Evolutionary conservation across 92 coral and sea anemone species (phyloP).

Genomic region (Epizoanthus stellaris): DNA sequence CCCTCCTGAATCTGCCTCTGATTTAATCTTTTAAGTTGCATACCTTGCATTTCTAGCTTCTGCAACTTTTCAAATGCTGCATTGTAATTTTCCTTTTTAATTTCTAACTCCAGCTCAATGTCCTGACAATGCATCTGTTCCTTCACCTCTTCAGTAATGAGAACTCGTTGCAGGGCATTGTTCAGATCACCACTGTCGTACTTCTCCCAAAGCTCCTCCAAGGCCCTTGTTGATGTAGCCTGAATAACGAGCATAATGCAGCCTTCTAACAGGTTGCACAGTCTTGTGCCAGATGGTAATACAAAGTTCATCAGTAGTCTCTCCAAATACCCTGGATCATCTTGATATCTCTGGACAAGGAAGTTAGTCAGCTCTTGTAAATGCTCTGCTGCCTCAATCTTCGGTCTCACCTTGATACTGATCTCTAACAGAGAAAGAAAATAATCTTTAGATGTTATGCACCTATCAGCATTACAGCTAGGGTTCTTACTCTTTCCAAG

Average conservation of each 20-base stretch:
- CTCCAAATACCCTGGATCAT: neutral
- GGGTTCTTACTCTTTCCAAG: too few species aligned
- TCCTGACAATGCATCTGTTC: neutral
- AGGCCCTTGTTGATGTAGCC: conserved; percentile 11
- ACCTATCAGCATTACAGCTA: too few species aligned
- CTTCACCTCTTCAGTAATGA: conserved; percentile 13
- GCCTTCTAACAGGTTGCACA: neutral
- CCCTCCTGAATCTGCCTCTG: too few species aligned
- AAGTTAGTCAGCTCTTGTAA: neutral
- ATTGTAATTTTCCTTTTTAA: neutral
- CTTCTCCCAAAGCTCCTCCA: conserved; percentile 22
- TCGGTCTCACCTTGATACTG: neutral
- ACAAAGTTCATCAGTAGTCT: neutral
- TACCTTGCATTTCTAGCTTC: neutral
- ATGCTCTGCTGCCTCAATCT: neutral
- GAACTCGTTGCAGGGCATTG: neutral
- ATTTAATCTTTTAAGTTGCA: too few species aligned
- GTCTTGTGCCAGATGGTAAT: neutral
- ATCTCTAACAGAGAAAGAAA: neutral
- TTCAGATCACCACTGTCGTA: conserved; percentile 13
- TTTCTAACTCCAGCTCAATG: neutral
- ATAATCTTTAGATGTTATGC: too few species aligned
- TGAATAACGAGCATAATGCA: conserved; percentile 6
- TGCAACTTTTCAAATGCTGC: neutral
- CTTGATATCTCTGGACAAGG: neutral